phyloP scores from a whole-genome alignment of 2,113 vertebrate species.

The Tupaia tana region DNA sequence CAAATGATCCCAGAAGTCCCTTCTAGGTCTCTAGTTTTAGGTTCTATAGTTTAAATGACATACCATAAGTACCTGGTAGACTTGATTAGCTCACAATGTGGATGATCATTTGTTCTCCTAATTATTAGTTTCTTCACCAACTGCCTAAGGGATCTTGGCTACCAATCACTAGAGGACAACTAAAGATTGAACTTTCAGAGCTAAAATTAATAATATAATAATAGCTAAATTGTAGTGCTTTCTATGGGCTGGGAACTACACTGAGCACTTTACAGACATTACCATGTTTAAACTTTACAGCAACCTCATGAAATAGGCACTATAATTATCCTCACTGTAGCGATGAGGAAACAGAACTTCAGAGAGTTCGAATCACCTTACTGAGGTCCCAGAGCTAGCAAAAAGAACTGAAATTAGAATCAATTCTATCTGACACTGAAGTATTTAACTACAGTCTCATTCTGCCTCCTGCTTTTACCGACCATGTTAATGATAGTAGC shows the following conservation, averaged over 20 bases:
- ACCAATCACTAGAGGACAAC: neutral
- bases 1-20: neutral
- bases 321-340: neutral
- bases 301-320: neutral
- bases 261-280: neutral
- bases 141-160: neutral
- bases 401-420: neutral
- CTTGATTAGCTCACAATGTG: neutral
- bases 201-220: neutral
- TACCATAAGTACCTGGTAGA: neutral
- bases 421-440: neutral
- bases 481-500: neutral
- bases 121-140: neutral
- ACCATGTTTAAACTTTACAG: neutral
- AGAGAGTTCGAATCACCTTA: neutral
- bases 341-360: neutral
- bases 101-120: neutral
- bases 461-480: neutral
- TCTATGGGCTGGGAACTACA: neutral
- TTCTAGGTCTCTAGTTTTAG: neutral
- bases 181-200: neutral
- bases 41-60: neutral
- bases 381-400: neutral
- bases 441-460: neutral
- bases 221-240: neutral